A percentile compares a stretch with the other conserved stretches of the same genome.
phyloP scores from a whole-genome alignment of 2,888 invertebrate genomes.

The Morinoia aosen region DNA sequence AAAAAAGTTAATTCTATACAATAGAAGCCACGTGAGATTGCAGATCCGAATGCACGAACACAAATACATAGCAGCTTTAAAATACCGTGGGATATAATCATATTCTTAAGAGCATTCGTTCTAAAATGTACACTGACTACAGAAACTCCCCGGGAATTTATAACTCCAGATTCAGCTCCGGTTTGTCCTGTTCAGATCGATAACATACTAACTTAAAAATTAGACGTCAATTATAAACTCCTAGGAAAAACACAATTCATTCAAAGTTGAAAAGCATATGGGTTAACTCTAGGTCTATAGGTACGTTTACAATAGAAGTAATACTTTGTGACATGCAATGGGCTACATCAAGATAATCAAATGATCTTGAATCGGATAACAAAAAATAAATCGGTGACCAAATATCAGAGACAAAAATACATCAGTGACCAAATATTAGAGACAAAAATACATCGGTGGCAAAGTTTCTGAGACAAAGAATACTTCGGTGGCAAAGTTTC shows the following conservation, averaged over 20 bases:
- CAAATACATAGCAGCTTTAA: neutral
- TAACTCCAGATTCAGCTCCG: no score
- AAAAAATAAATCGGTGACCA: neutral
- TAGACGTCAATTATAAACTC: neutral
- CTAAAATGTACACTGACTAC: neutral
- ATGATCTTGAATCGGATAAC: neutral
- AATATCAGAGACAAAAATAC: neutral
- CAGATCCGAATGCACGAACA: neutral
- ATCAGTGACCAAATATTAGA: no score
- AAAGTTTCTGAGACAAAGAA: no score
- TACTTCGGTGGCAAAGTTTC: no score
- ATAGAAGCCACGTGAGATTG: neutral
- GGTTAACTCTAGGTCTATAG: neutral
- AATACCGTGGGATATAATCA: neutral
- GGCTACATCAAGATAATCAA: neutral
- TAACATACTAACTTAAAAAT: neutral
- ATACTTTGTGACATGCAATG: slow-evolving; percentile 28
- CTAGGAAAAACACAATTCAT: neutral
- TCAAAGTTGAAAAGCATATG: neutral
- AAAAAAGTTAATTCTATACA: neutral
- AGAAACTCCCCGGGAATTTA: neutral
- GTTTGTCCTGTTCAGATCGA: no score
- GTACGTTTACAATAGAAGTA: neutral
- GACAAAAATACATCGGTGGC: no score
- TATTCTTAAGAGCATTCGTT: neutral